Evolutionary conservation across 2,797 vertebrate species (phyloP).

Genomic region (Cirrhinus molitorella): DNA sequence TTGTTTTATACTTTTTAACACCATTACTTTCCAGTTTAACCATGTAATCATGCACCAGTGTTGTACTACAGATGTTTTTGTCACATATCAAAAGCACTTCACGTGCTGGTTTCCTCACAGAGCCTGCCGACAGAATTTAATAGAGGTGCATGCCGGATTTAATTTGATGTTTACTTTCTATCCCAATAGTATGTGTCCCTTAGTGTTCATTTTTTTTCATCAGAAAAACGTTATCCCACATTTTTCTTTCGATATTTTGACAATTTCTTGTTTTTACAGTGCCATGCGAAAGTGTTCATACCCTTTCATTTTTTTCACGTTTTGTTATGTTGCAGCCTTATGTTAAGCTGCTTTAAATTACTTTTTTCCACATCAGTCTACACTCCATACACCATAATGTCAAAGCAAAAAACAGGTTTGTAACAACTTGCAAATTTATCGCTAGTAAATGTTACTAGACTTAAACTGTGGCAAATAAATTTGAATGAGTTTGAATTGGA

Average conservation of each 20-base stretch:
- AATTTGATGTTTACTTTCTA: slow-evolving; percentile 22
- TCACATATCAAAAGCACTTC: slow-evolving; percentile 74
- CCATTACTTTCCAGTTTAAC: slow-evolving; percentile 29
- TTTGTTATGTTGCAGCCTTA: no score
- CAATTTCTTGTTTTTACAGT: neutral
- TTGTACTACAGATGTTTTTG: slow-evolving; percentile 67
- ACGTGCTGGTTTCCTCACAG: slow-evolving; percentile 67
- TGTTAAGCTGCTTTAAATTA: no score
- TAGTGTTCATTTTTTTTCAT: slow-evolving; percentile 39
- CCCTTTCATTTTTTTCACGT: no score
- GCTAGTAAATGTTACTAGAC: no score
- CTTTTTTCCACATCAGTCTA: no score
- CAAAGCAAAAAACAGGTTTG: no score
- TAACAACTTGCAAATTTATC: no score
- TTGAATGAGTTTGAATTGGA: no score
- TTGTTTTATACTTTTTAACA: slow-evolving; percentile 56
- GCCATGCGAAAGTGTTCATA: no score
- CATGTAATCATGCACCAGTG: slow-evolving; percentile 27
- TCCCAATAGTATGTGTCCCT: slow-evolving; percentile 45
- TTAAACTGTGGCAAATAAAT: no score
- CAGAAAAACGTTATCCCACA: slow-evolving; percentile 27
- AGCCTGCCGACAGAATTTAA: slow-evolving; percentile 11
- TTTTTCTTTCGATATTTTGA: neutral
- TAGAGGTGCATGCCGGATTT: neutral
- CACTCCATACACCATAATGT: no score